These are phyloP conservation scores for Thymelicus acteon DNA, from an alignment of 2,888 invertebrate species.

Conservation along the genomic window DNA sequence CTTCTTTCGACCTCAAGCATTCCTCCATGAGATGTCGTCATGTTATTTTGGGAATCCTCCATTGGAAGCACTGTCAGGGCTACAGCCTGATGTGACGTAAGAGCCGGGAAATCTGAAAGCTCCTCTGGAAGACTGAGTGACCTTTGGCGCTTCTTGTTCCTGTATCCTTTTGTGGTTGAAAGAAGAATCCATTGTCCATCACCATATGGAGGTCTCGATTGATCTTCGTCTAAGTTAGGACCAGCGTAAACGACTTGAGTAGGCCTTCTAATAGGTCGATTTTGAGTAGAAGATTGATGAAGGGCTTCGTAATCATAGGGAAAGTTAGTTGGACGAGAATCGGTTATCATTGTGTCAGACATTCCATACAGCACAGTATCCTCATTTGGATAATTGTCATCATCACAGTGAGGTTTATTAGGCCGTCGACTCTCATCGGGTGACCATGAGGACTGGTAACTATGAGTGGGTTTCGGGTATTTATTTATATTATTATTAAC, in stretches of 20 bases:
- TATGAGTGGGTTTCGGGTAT: slow-evolving; percentile 57
- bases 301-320: slow-evolving; percentile 78
- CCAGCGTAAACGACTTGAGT: slow-evolving; percentile 82
- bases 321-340: slow-evolving; percentile 77
- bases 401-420: slow-evolving; percentile 74
- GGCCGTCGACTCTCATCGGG: slow-evolving; percentile 74
- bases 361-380: slow-evolving; percentile 70
- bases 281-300: slow-evolving; percentile 63
- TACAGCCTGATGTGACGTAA: slow-evolving; percentile 83
- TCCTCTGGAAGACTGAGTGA: slow-evolving; percentile 63
- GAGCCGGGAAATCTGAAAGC: slow-evolving; percentile 56
- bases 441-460: slow-evolving; percentile 66
- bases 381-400: slow-evolving; percentile 62
- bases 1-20: slow-evolving; percentile 90
- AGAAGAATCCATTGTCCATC: slow-evolving; percentile 92
- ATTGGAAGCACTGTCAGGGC: slow-evolving; percentile 90
- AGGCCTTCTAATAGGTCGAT: slow-evolving; percentile 71
- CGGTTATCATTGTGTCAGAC: slow-evolving; percentile 77
- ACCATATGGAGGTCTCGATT: slow-evolving; percentile 86
- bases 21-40: slow-evolving; percentile 89
- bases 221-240: slow-evolving; percentile 72
- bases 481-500: slow-evolving; percentile 53
- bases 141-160: slow-evolving; percentile 79
- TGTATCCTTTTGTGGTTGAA: slow-evolving; percentile 91
- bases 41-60: slow-evolving; percentile 85